phyloP scores from a whole-genome alignment of 2,113 vertebrate genomes.

The Tupaia tana region DNA sequence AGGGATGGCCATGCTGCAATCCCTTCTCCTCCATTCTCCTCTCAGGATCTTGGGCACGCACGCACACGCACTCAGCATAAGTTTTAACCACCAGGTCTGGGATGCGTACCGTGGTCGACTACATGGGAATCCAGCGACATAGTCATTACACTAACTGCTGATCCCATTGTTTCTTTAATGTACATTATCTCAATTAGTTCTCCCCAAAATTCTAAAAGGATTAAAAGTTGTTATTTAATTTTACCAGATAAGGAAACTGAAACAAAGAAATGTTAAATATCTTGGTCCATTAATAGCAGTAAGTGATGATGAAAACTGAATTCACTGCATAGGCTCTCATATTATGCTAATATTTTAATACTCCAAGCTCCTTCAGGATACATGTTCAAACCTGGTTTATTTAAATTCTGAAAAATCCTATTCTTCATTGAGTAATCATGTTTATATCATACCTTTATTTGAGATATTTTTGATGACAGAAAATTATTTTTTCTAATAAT shows the following conservation, averaged over 20 bases:
- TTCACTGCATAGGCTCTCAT: not conserved
- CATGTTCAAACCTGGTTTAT: not conserved
- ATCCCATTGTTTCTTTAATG: not conserved
- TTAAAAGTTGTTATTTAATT: not conserved
- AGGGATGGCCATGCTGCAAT: too few species aligned
- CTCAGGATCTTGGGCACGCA: too few species aligned
- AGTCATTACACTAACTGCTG: too few species aligned
- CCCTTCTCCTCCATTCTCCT: too few species aligned
- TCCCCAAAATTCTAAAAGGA: not conserved
- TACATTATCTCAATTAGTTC: not conserved
- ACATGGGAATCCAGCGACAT: too few species aligned
- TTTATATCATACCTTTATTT: not conserved
- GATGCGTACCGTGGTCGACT: too few species aligned
- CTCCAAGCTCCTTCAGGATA: not conserved
- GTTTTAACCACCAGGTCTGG: too few species aligned
- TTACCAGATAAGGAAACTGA: not conserved
- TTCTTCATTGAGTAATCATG: not conserved
- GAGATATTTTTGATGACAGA: not conserved
- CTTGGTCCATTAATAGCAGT: not conserved
- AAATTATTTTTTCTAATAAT: not conserved
- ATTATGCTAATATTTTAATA: not conserved
- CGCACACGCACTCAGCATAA: too few species aligned
- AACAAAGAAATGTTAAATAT: not conserved
- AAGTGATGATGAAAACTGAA: not conserved
- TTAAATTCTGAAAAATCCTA: not conserved